Evolutionary conservation across 2,888 invertebrate genomes (phyloP), one percentile per base, ranked within the genome.

Genomic region (Parapristionchus giblindavisi): DNA sequence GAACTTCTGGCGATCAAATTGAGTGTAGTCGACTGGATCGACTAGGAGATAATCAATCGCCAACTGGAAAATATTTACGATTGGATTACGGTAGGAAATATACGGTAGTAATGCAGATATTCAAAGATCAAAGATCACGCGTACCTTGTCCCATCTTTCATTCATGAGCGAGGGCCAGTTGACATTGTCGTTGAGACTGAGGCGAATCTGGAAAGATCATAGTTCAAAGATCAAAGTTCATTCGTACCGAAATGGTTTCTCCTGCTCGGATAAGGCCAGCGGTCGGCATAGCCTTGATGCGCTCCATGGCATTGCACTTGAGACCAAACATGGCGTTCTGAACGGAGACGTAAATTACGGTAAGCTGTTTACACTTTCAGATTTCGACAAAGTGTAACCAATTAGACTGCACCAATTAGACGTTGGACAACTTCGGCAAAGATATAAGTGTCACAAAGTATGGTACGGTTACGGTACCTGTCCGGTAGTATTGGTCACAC

Each of bases 251-350:
- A 24, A 54, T 24, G 0, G 54, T 54, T 6, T 32, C 54, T 38
- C 54, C 36, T 27, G 70, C 36, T 1, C 54, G 70, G 38, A 70
- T 70, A 14, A 70, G 17, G n/a, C 70, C 70, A 21, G 36, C 36
- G 38, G 43, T 70, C 38, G 70, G 70, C 52, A 54, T 38, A 27
- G 70, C 70, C 54, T 40, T 43, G 54, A 70, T 70, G 36, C 70
- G 70, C 36, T 70, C 54, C 54, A 54, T 52, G 14, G 70, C 54
- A 17, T 54, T 54, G 70, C 70, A 54, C 70, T 70, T 70, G n/a
- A 70, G 70, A 8, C 43, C 70, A 38, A 70, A 70, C 70, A 70
- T 70, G 21, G 51, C 51, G 4, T 11, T 27, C 66, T 66, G 5
- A 54, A 54, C 14, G 56, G n/a, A n/a, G n/a, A n/a, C n/a, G n/a